Evolutionary conservation across 2,888 invertebrate species (phyloP).

Genomic region (Gymnosoma rotundatum): DNA sequence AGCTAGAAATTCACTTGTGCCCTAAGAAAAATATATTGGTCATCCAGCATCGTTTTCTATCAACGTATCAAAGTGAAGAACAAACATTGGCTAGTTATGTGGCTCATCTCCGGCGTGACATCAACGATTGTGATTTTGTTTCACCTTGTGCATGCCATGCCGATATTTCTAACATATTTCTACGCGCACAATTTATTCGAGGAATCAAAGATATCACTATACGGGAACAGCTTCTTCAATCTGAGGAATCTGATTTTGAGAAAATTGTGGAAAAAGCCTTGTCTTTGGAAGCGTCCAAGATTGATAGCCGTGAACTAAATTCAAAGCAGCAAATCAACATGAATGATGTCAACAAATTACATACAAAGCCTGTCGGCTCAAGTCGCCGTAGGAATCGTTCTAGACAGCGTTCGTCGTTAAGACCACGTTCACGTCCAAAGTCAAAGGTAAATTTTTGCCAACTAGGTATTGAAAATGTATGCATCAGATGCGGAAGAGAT

Average conservation of each 20-base stretch:
- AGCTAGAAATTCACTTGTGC: conserved; percentile 16
- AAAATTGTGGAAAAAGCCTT: too few relatives aligned
- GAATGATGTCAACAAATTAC: too few relatives aligned
- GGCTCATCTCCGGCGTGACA: conserved; percentile 37
- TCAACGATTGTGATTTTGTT: conserved; percentile 35
- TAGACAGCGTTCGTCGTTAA: background rate
- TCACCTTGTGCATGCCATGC: background rate
- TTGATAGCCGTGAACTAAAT: background rate
- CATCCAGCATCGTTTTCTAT: conserved; percentile 18
- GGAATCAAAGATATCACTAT: background rate
- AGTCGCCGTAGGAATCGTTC: conserved; percentile 15
- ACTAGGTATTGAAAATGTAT: conserved; percentile 25
- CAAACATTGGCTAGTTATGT: conserved; percentile 45
- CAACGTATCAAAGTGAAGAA: conserved; percentile 44
- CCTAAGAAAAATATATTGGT: conserved; percentile 19
- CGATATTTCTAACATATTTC: background rate
- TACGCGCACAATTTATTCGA: background rate
- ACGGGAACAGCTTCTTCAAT: background rate
- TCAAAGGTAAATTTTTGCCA: conserved; percentile 35
- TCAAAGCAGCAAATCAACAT: background rate
- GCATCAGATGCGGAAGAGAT: background rate
- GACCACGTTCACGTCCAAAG: too few relatives aligned
- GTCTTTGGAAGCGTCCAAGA: background rate
- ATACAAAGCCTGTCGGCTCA: background rate
- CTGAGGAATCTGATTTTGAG: background rate